Evolutionary conservation across 2,113 vertebrate species (phyloP), one percentile per base, ranked within the genome.

Genomic region (Amblyornis subalaris): DNA sequence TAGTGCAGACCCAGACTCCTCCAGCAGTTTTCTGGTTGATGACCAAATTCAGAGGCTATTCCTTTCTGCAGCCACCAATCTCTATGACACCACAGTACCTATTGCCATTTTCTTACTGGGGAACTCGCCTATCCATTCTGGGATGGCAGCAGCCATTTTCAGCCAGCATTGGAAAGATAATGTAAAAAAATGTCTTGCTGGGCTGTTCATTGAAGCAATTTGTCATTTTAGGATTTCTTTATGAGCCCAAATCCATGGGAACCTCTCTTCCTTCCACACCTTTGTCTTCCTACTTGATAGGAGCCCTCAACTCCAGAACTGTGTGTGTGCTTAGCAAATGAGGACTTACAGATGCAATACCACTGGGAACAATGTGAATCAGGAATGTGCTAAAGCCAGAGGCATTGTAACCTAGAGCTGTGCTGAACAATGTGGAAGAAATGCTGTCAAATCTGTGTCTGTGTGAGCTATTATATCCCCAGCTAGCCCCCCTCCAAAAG

Each of bases 391-490:
- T 85, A 10, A 80, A 86, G 91, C 78, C 85, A 93, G 88, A 95
- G 92, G 88, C 85, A 67, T 24, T 84, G 78, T 92, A 96, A 90
- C 94, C 90, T 95, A 91, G 90, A 91, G 90, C 44, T 4, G 3
- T 0, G 9, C 79, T 91, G 75, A 93, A 95, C 90, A 95, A 94
- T 92, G 85, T 95, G 91, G 82, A 93, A 96, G 95, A 96, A 94
- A 95, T 75, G 40, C 90, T 95, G 94, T 97, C 88, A 95, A 90
- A 90, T 91, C 82, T 66, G 40, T 88, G 85, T 83, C 93, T 95
- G 79, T 91, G 60, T 74, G 92, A 94, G 83, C 88, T 93, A 55
- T 95, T 96, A 88, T 95, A 95, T 90, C 83, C 93, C 85, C 57
- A 84, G 79, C 72, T 88, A 95, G 64, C 75, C 94, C 88, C 91